Percentiles rank a stretch among this genome's conserved stretches.
Evolutionary conservation across 2,113 vertebrate species (phyloP).

Genomic region (Cinclus cinclus): DNA sequence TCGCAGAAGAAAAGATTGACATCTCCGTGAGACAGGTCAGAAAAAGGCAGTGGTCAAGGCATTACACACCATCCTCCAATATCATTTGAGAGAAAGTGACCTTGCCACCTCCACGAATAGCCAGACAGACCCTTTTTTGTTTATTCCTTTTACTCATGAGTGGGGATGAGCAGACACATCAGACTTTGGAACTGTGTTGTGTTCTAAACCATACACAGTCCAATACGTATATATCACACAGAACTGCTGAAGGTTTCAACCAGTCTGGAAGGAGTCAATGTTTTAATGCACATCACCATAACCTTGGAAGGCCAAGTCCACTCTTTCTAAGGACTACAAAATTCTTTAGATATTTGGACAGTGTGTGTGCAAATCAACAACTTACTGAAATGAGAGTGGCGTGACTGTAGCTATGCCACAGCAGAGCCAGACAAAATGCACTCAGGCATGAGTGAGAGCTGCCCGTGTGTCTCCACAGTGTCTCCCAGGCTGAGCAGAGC

Average conservation of each 20-base stretch:
- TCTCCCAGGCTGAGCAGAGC: not conserved
- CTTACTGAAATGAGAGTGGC: not conserved
- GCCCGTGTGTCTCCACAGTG: accelerated
- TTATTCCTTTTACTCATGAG: not conserved
- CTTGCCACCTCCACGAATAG: not conserved
- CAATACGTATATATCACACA: not conserved
- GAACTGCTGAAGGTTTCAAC: not conserved
- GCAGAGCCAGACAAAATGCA: not conserved
- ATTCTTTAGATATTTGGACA: not conserved
- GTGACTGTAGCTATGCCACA: not conserved
- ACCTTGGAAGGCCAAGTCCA: not conserved
- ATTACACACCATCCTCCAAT: not conserved
- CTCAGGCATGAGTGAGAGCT: accelerated
- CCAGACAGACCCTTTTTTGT: not conserved
- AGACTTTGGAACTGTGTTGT: not conserved
- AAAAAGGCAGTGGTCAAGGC: not conserved
- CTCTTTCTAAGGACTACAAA: not conserved
- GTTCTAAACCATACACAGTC: not conserved
- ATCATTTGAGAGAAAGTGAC: not conserved
- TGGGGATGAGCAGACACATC: not conserved
- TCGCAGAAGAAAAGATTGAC: not conserved
- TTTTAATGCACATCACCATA: not conserved
- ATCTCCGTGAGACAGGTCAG: not conserved
- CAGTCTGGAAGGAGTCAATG: not conserved
- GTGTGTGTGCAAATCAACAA: not conserved